Conservation (phyloP, 1,140 invertebrate genomes). For the Drosophila leontia region DNA sequence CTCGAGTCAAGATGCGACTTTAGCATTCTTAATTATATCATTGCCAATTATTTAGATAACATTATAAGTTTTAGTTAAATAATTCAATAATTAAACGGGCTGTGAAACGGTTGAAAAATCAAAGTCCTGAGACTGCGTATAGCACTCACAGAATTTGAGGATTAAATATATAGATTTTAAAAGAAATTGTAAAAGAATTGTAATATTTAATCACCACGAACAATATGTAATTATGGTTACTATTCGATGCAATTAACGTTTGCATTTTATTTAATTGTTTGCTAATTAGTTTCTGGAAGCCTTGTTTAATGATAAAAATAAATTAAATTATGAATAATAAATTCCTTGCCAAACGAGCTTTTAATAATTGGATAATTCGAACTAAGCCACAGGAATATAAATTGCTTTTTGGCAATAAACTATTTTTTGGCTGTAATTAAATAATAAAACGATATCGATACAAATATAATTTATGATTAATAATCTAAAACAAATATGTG, state of each 20-base stretch:
- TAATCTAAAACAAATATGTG: neutral
- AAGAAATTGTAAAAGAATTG: neutral
- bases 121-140: neutral
- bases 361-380: neutral
- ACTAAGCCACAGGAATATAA: neutral
- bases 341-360: neutral
- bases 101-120: neutral
- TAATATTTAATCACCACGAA: no score
- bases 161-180: neutral
- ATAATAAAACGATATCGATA: neutral
- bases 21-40: constrained; percentile 37
- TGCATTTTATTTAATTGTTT: neutral
- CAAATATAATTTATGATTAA: neutral
- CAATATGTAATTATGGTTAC: neutral
- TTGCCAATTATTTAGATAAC: constrained; percentile 34
- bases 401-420: neutral
- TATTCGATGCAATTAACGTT: neutral
- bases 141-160: neutral
- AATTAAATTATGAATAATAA: constrained; percentile 11
- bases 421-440: neutral
- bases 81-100: constrained; percentile 1
- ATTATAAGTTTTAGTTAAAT: constrained; percentile 11
- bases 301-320: neutral
- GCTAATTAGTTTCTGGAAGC: constrained; percentile 2
- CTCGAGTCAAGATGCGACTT: neutral